Evolutionary conservation across 2,113 vertebrate species (phyloP), one percentile per base, ranked within the genome.

Genomic region (Chamaetylas fuelleborni): DNA sequence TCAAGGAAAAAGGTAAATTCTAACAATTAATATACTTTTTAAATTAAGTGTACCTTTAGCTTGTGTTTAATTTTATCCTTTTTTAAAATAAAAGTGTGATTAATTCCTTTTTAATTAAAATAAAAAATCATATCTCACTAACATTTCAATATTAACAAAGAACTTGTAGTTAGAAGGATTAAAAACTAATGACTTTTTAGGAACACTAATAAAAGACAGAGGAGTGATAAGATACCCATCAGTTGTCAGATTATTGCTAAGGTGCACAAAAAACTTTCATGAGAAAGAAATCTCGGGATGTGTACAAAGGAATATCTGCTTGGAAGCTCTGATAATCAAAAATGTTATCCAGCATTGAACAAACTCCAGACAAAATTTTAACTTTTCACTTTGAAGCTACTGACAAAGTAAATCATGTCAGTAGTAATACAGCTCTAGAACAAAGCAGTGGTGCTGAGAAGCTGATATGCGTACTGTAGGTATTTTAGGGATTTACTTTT

Each of bases 41-140:
- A 38, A 85, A 74, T 87, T 42, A 85, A 82, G 1, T 26, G 3
- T 40, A 48, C 26, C 7, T 80, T 90, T 79, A 66, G 0, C 5
- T 60, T 62, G 6, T 58, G 14, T 87, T 70, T 88, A 38, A 65
- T 84, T 76, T 92, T 85, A 54, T 12, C 6, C 6, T 60, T 88
- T 83, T 48, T 6, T 19, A 64, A 78, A 81, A 84, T 2, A 65
- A 81, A 56, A 26, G 8, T 26, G 8, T 47, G 58, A 84, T 71
- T 79, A 74, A 87, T 88, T 88, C 7, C 1, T 86, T 93, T 88
- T 40, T 56, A 79, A 90, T 90, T 82, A 72, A 93, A 94, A 80
- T 51, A 64, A n/a, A 71, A 17, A 58, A 19, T 56, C 6, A 45
- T 61, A 50, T 85, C 79, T 81, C 19, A 6, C 31, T 67, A n/a